Base-by-base conservation (phyloP, 2,113 vertebrate genomes). In the Silurus glanis region DNA sequence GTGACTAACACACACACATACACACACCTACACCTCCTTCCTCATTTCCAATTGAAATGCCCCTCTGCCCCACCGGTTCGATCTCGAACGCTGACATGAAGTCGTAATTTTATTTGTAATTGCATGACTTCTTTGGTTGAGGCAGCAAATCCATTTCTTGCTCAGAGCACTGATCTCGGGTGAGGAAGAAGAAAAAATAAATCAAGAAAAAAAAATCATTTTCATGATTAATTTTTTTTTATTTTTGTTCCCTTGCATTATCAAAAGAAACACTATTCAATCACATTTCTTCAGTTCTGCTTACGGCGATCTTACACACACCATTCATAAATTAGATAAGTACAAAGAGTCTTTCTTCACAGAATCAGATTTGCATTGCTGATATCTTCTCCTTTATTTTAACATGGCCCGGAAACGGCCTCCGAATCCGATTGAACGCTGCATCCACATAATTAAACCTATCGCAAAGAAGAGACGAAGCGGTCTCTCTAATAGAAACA, bases 361-460 rank as follows among this genome's bases (percentile, higher is more conserved):
- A 88, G 47, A 76, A 82, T 69, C 19, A 9, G 71, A 83, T 93
- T 91, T 88, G 87, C 88, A 91, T 89, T 86, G 88, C 49, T 89
- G 88, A 91, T 92, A 88, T 87, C 75, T 59, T 61, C 25, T 83
- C 51, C 21, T 75, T 56, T 58, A 78, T 92, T 93, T 94, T 93
- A 92, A 94, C 93, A 90, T 90, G 78, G 64, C 56, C 64, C 66
- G n/a, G 67, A 76, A 74, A 78, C 9, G 86, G 88, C 88, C 86
- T 91, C 58, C 66, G 56, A 67, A 90, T 86, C 89, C 82, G 71
- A 84, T 87, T 80, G 90, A 92, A 89, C 81, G 88, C 67, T 81
- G 86, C 85, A 74, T 83, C 86, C 85, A 37, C 86, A 88, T 94
- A 92, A 94, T 94, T 92, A 93, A 90, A 93, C 85, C 21, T 55